Conservation (phyloP, 2,888 invertebrate species). For the Dichetophora obliterata region DNA sequence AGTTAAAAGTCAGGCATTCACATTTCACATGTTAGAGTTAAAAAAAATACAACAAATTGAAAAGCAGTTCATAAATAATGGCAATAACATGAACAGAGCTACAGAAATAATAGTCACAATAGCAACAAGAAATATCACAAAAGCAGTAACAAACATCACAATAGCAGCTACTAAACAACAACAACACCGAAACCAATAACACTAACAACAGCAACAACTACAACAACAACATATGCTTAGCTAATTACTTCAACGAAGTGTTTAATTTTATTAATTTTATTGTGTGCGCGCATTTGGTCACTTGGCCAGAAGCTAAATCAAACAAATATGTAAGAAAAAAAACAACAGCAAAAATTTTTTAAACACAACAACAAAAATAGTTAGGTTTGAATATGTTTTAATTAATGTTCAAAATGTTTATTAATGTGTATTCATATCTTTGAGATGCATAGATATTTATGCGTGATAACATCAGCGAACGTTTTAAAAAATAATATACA, state of each 20-base stretch:
- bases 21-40: background rate
- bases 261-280: slow-evolving; percentile 29
- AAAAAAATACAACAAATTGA: background rate
- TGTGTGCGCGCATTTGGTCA: background rate
- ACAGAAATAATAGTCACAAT: background rate
- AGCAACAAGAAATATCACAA: background rate
- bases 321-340: background rate
- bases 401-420: no score
- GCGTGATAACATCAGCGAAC: no score
- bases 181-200: background rate
- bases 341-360: background rate
- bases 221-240: slow-evolving; percentile 8
- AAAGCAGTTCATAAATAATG: background rate
- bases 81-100: background rate
- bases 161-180: background rate
- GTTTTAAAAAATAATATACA: no score
- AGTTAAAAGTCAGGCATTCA: no score
- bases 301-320: background rate
- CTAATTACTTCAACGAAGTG: slow-evolving; percentile 26
- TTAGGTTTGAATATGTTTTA: no score
- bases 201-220: background rate
- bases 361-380: background rate
- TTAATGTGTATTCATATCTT: no score
- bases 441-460: no score
- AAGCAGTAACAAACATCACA: background rate